Evolutionary conservation across 2,797 vertebrate species (phyloP), one percentile per base, ranked within the genome.

Genomic region (Otus scops): DNA sequence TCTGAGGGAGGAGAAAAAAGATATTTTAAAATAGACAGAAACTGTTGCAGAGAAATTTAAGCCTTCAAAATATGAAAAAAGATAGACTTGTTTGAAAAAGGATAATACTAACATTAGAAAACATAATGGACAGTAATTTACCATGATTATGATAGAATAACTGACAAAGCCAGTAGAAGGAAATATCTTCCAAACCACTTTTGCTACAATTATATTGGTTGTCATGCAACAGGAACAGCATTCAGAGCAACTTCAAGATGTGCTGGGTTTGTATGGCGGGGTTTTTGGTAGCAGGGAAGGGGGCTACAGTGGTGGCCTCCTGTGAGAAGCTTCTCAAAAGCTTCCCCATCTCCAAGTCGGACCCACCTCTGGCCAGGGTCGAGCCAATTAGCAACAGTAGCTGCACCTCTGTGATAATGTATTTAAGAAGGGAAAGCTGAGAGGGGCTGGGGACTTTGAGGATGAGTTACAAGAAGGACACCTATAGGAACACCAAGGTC

Each of bases 1-100:
- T 99, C 99, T 99, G 98, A 75, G 70, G 76, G 78, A 89, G 56
- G 51, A 97, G 16, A 81, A 84, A 81, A n/a, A 28, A 28, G 32
- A 9, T 20, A 71, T 54, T 74, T 89, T 45, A 56, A 93, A 67
- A 65, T 32, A 74, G 30, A 60, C 1, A 69, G 6, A 53, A 90
- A 56, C 7, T 54, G 16, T 9, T 56, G 50, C 28, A 82, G 50
- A 70, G 4, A 86, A 75, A 70, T 26, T 13, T 18, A 43, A 50
- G 27, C 11, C 67, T 74, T 74, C 30, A 61, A 79, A 91, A 70
- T 12, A 73, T 0, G 6, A 39, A 89, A 88, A 79, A 63, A 34
- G 3, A 50, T 0, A 54, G 13, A 74, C 11, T 41, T 76, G 2
- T 59, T 59, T 71, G 30, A 39, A 91, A 94, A 90, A 51, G 21